These are phyloP conservation scores for Fulmarus glacialis DNA, from an alignment of 2,113 vertebrate genomes.

Conservation along the genomic window DNA sequence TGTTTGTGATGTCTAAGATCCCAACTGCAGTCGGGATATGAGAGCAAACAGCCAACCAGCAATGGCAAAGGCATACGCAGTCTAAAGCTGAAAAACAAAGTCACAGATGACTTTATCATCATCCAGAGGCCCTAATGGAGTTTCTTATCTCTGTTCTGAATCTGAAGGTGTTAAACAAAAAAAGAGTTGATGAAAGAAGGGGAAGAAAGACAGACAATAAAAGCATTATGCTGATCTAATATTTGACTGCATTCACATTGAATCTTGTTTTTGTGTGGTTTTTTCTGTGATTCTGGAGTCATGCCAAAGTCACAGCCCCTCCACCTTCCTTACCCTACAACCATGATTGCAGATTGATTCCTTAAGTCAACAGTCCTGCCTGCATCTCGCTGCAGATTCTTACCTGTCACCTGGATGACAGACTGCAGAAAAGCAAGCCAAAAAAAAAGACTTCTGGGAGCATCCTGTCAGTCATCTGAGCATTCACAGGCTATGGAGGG, in stretches of 20 bases:
- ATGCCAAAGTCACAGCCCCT: not conserved
- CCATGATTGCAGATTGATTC: not conserved
- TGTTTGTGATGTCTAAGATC: not conserved
- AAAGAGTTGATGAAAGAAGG: not conserved
- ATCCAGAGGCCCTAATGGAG: not conserved
- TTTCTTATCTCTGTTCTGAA: not conserved
- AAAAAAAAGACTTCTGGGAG: not conserved
- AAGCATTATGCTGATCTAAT: not conserved
- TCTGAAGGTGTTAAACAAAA: not conserved
- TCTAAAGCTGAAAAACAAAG: not conserved
- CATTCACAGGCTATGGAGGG: not conserved
- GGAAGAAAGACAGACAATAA: not conserved
- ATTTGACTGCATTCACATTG: not conserved
- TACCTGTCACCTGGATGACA: not conserved
- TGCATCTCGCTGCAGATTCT: not conserved
- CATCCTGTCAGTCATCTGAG: not conserved
- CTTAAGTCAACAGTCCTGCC: not conserved
- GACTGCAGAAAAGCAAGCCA: not conserved
- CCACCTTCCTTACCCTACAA: not conserved
- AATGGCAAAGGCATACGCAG: rapidly evolving
- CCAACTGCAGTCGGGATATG: not conserved
- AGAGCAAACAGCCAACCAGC: not conserved
- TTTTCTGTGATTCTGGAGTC: not conserved
- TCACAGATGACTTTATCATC: not conserved
- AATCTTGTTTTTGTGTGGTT: not conserved